Evolutionary conservation across 2,797 vertebrate genomes (phyloP), one percentile per base, ranked within the genome.

Genomic region (Pantherophis vulpinus): DNA sequence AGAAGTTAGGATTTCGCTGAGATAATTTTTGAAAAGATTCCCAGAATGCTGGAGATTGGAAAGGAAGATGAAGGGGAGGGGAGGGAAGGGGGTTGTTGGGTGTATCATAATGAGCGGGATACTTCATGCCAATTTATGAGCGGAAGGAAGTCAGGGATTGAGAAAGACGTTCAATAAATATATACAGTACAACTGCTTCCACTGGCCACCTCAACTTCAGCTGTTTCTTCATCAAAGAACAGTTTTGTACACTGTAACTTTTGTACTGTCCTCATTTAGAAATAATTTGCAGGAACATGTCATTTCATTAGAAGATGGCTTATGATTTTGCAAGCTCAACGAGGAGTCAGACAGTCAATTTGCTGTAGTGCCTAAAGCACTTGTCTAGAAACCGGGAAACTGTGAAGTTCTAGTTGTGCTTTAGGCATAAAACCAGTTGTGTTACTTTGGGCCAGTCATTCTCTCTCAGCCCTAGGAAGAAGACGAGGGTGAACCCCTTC

Each of bases 21-120:
- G 91, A 47, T 83, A 32, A 92, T 92, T 12, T 74, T 63, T 90
- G 70, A 92, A 63, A 1, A 4, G 0, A 0, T 93, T 94, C 51
- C 93, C 37, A 89, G 93, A 96, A 90, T 16, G 91, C 94, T 83
- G 92, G 88, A 90, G 3, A 37, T 87, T 95, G 94, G 59, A 51
- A 37, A 56, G 29, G 5, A 60, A 37, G 3, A 91, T 91, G 37
- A 58, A 83, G 56, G 27, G 10, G 54, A 27, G 74, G 3, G 16
- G 60, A 56, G 29, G 14, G 59, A 56, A 14, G 14, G 90, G 60
- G 56, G 59, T 3, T 23, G 23, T 54, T 90, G 47, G 88, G 79
- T 54, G 20, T 54, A 70, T 66, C n/a, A 54, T 61, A 86, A 86
- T 37, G 79, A 5, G 70, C 9, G 29, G 18, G 3, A 25, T 93